phyloP scores from a whole-genome alignment of 2,888 invertebrate genomes.

The Phortica magna region DNA sequence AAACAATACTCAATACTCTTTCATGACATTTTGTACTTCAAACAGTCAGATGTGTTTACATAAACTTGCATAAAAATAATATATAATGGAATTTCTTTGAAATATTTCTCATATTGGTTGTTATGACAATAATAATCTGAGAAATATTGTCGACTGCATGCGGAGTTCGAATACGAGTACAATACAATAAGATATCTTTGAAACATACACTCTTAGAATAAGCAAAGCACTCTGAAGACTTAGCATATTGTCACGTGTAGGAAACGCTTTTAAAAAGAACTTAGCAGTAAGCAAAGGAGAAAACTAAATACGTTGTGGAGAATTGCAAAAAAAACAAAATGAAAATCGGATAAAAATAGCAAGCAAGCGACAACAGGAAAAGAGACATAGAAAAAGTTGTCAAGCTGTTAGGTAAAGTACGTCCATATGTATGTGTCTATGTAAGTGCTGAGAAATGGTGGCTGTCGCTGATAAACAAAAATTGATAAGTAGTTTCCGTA shows the following conservation, averaged over 20 bases:
- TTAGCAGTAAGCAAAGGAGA: constrained; percentile 26
- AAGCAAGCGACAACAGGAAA: constrained; percentile 23
- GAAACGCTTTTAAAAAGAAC: constrained; percentile 68
- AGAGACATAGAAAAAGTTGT: constrained; percentile 69
- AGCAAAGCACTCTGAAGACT: background rate
- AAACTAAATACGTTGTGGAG: constrained; percentile 42
- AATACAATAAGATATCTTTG: no score
- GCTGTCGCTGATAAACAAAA: constrained; percentile 62
- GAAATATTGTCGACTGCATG: no score
- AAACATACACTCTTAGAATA: no score
- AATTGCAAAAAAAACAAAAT: constrained; percentile 55
- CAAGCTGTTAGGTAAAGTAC: constrained; percentile 48
- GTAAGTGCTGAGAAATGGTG: constrained; percentile 50
- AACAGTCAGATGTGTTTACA: background rate
- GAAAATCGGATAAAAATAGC: constrained; percentile 56
- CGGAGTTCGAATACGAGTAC: no score
- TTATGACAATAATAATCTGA: constrained; percentile 49
- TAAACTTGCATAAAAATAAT: background rate
- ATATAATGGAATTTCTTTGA: background rate
- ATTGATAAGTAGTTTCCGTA: constrained; percentile 65
- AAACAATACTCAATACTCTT: no score
- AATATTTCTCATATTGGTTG: background rate
- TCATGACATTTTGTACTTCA: no score
- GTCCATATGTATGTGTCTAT: constrained; percentile 17
- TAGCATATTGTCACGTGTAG: constrained; percentile 51